Percentiles rank a stretch among this genome's conserved stretches.
Evolutionary conservation across 2,113 vertebrate genomes (phyloP).

Genomic region (Marmota monax): DNA sequence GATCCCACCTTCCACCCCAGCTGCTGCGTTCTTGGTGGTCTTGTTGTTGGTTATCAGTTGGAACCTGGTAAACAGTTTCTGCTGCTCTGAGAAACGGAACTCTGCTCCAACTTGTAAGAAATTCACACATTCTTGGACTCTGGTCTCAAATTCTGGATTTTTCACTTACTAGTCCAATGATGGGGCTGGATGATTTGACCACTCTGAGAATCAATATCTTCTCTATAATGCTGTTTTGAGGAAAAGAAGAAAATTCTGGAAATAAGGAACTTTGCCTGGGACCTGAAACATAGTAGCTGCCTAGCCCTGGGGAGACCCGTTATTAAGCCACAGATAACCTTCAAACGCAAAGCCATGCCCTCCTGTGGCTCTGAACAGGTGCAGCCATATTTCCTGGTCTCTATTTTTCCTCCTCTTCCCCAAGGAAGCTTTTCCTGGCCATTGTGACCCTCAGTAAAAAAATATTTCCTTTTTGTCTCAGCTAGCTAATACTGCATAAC

Average conservation of each 20-base stretch:
- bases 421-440: not conserved
- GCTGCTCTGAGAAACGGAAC: too few species aligned
- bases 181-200: not conserved
- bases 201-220: not conserved
- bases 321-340: not conserved
- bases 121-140: not conserved
- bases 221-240: not conserved
- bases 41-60: too few species aligned
- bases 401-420: not conserved
- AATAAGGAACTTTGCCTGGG: not conserved
- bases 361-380: not conserved
- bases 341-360: not conserved
- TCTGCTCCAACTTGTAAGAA: not conserved
- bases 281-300: not conserved
- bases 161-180: not conserved
- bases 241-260: not conserved
- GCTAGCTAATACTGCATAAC: not conserved
- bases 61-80: too few species aligned
- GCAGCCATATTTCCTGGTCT: not conserved
- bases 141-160: not conserved
- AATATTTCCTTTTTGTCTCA: constrained; percentile 2
- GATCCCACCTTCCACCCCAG: too few species aligned
- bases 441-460: not conserved
- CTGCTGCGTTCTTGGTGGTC: too few species aligned
- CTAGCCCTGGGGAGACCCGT: not conserved